These are phyloP conservation scores for Sarcophaga caerulescens DNA, from an alignment of 2,888 invertebrate species.

Conservation along the genomic window DNA sequence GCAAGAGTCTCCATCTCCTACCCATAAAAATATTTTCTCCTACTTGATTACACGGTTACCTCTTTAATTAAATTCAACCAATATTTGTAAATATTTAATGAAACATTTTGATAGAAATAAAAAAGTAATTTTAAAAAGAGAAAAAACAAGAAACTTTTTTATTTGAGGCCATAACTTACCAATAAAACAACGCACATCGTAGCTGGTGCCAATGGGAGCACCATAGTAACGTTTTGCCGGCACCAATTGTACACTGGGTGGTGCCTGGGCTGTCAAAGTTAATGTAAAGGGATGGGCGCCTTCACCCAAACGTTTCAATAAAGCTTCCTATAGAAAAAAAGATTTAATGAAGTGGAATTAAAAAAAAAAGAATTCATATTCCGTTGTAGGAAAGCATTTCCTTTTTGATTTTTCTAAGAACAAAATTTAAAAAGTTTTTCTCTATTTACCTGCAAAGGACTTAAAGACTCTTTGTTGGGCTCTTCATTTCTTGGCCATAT, in stretches of 20 bases:
- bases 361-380: not conserved
- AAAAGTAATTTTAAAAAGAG: not conserved
- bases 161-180: slow-evolving; percentile 83
- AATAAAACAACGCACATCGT: slow-evolving; percentile 92
- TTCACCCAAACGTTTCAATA: slow-evolving; percentile 88
- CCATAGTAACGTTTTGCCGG: slow-evolving; percentile 95
- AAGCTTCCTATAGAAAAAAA: slow-evolving; percentile 86
- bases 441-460: slow-evolving; percentile 87
- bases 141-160: not conserved
- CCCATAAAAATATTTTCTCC: too few species aligned
- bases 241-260: slow-evolving; percentile 94
- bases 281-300: slow-evolving; percentile 91
- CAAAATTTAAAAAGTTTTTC: not conserved
- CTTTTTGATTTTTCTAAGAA: not conserved
- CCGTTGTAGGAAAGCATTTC: too few species aligned
- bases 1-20: too few species aligned
- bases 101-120: not conserved
- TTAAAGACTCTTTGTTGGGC: slow-evolving; percentile 83
- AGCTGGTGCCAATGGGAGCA: slow-evolving; percentile 94
- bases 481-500: slow-evolving; percentile 88
- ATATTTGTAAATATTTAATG: not conserved
- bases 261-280: slow-evolving; percentile 90
- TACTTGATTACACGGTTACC: too few species aligned
- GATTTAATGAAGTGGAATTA: slow-evolving; percentile 4
- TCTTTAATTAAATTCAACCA: too few species aligned